Percentiles rank a stretch among this genome's conserved stretches.
phyloP scores from a whole-genome alignment of 2,888 invertebrate genomes.

The Microctonus brassicae region DNA sequence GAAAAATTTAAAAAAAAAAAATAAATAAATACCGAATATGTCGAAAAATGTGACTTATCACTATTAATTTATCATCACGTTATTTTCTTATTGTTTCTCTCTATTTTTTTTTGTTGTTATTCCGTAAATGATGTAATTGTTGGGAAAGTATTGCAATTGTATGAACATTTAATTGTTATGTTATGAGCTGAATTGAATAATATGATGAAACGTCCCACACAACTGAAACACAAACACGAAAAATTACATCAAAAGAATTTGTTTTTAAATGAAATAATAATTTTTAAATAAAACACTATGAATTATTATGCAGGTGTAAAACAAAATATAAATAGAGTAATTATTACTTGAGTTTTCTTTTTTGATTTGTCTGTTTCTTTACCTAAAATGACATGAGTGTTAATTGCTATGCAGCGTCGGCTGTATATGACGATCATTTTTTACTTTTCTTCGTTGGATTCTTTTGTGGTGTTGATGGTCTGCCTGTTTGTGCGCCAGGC shows the following conservation, averaged over 20 bases:
- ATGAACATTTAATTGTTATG: constrained; percentile 25
- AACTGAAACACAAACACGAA: constrained; percentile 28
- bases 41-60: neutral
- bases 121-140: neutral
- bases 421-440: constrained; percentile 74
- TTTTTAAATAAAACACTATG: no score
- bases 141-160: constrained; percentile 26
- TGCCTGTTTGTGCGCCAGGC: constrained; percentile 77
- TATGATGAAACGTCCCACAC: constrained; percentile 13
- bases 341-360: neutral
- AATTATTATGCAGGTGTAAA: neutral
- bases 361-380: constrained; percentile 21
- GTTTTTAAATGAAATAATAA: constrained; percentile 21
- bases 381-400: constrained; percentile 62
- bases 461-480: constrained; percentile 88
- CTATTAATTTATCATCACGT: neutral
- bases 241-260: constrained; percentile 19
- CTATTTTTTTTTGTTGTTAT: neutral
- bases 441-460: constrained; percentile 72
- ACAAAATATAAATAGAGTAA: neutral
- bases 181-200: constrained; percentile 34
- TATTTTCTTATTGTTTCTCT: neutral
- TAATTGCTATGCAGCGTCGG: constrained; percentile 63
- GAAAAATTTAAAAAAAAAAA: constrained; percentile 8
- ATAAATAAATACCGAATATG: neutral